A percentile compares a stretch with the other conserved stretches of the same genome.
Evolutionary conservation across 2,797 vertebrate genomes (phyloP).

Genomic region (Yasuhikotakia modesta): DNA sequence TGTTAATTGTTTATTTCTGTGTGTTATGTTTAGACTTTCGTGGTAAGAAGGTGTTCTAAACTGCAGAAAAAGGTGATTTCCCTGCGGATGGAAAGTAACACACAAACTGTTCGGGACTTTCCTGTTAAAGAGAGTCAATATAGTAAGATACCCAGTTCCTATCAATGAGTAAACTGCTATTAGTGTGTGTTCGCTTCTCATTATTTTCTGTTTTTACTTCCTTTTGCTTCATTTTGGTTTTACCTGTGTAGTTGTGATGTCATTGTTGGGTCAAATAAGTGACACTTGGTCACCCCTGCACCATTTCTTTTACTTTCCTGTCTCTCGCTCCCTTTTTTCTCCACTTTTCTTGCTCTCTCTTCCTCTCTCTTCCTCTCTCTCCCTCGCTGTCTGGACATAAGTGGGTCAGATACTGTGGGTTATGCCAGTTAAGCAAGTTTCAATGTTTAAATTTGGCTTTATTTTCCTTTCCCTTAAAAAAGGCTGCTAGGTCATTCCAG

Average conservation of each 20-base stretch:
- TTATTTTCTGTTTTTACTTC: conserved; percentile 38
- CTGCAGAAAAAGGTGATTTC: conserved; percentile 91
- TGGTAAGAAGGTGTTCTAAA: conserved; percentile 85
- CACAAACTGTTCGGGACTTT: conserved; percentile 81
- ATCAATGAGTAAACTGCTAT: conserved; percentile 2
- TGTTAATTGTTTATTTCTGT: not conserved
- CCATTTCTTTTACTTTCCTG: conserved; percentile 8
- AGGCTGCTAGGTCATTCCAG: conserved; percentile 11
- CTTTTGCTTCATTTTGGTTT: conserved; percentile 20
- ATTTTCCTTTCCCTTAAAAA: conserved; percentile 32
- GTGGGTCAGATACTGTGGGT: conserved; percentile 30
- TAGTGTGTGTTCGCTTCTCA: not conserved
- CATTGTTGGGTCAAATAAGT: not conserved
- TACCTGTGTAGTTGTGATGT: conserved; percentile 14
- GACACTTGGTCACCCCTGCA: not conserved
- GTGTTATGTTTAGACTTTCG: conserved; percentile 78
- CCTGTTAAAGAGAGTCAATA: conserved; percentile 81
- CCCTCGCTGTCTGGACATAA: conserved; percentile 13
- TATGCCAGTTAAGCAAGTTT: conserved; percentile 17
- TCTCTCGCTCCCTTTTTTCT: too few relatives aligned
- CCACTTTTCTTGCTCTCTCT: too few relatives aligned
- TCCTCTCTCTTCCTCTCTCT: not conserved
- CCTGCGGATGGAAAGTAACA: conserved; percentile 80
- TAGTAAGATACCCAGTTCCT: conserved; percentile 65
- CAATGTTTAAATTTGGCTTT: conserved; percentile 23